phyloP scores from a whole-genome alignment of 2,113 vertebrate species.

The Antigone vipio region DNA sequence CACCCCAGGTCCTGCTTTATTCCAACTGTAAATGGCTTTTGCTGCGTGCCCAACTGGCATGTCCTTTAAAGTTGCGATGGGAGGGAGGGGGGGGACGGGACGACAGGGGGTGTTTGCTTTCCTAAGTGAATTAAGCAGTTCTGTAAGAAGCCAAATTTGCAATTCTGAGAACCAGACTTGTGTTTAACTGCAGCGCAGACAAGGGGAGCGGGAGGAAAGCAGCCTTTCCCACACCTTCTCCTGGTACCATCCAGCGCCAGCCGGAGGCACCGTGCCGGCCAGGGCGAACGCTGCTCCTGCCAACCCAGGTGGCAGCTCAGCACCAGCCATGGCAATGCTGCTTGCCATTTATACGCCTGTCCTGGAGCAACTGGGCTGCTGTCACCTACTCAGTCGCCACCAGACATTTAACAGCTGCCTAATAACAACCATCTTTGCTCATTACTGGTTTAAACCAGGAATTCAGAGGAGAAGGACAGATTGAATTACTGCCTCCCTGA shows the following conservation, averaged over 20 bases:
- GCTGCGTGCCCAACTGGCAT: background rate
- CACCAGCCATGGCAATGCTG: background rate
- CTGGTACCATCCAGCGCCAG: fast-evolving
- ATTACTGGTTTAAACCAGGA: conserved; percentile 3
- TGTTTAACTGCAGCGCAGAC: background rate
- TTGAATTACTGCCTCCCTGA: conserved; percentile 7
- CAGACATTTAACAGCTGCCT: background rate
- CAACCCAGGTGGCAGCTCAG: background rate
- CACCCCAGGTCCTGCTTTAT: background rate
- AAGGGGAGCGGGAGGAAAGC: background rate
- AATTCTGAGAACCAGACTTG: background rate
- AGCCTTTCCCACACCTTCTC: background rate
- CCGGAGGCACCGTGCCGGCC: fast-evolving
- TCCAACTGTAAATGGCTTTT: background rate
- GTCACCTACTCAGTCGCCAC: background rate
- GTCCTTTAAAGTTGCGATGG: background rate
- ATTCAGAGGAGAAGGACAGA: background rate
- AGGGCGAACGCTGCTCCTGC: fast-evolving
- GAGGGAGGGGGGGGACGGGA: too few species aligned
- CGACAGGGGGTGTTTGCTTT: background rate
- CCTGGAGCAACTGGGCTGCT: background rate
- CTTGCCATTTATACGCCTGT: background rate
- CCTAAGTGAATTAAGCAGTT: background rate
- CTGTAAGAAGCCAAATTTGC: background rate
- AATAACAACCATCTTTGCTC: background rate